phyloP scores from a whole-genome alignment of 2,797 vertebrate species.

The Silurus lanzhouensis region DNA sequence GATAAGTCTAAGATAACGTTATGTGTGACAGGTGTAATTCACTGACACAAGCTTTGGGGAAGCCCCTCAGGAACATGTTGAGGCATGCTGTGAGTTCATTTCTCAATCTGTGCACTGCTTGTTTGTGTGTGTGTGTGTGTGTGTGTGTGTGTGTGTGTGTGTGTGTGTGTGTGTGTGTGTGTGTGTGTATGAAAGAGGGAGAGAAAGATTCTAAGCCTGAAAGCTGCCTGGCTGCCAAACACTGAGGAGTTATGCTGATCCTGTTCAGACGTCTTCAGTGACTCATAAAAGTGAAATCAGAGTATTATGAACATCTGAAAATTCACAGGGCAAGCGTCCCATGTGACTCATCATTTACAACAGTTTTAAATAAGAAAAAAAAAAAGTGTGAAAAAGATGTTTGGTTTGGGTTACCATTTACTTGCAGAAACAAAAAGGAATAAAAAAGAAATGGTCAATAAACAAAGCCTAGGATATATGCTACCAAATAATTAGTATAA shows the following conservation, averaged over 20 bases:
- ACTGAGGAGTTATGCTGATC: conserved; percentile 13
- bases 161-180: background rate
- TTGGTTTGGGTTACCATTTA: conserved; percentile 1
- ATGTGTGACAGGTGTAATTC: conserved; percentile 50
- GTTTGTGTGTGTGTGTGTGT: conserved; percentile 14
- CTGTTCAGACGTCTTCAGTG: conserved; percentile 34
- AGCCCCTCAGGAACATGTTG: conserved; percentile 39
- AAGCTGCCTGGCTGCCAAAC: background rate
- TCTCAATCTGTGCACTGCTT: conserved; percentile 10
- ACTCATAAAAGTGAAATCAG: conserved; percentile 37
- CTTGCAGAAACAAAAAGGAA: background rate
- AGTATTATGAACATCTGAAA: conserved; percentile 29
- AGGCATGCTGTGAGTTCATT: conserved; percentile 37
- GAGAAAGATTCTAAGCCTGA: conserved; percentile 1
- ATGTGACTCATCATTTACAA: conserved; percentile 27
- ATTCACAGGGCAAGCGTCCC: conserved; percentile 1
- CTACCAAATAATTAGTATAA: too few relatives aligned
- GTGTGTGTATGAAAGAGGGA: too few relatives aligned
- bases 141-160: conserved; percentile 8
- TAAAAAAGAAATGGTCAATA: background rate
- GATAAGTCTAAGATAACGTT: background rate
- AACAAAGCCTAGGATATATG: background rate
- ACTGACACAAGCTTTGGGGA: conserved; percentile 35
- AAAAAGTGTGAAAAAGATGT: background rate
- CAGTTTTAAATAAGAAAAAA: background rate